Evolutionary conservation across 1,140 invertebrate species (phyloP).

Genomic region (Eulimnadia texana): DNA sequence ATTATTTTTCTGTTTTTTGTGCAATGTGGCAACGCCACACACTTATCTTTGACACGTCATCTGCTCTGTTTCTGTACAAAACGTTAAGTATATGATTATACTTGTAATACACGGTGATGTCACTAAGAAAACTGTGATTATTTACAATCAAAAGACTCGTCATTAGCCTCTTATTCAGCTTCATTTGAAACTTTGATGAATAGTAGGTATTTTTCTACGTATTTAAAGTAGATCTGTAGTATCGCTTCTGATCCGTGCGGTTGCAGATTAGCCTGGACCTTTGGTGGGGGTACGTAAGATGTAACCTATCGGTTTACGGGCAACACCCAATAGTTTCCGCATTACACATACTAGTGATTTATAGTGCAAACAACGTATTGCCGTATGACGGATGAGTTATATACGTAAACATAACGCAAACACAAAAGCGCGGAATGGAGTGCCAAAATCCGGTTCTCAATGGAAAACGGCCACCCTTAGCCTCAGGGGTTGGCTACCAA

Average conservation of each 20-base stretch:
- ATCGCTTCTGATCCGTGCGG: too few relatives aligned
- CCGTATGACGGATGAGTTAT: neutral
- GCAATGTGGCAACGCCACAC: neutral
- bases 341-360: neutral
- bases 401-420: neutral
- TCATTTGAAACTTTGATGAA: neutral
- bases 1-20: neutral
- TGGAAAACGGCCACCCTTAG: too few relatives aligned
- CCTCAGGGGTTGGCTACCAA: too few relatives aligned
- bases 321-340: neutral
- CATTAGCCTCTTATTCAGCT: neutral
- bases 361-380: neutral
- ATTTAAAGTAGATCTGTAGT: too few relatives aligned
- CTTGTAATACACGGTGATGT: neutral
- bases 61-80: too few relatives aligned
- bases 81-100: neutral
- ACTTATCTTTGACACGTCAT: neutral
- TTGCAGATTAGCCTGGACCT: too few relatives aligned
- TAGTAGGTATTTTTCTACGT: too few relatives aligned
- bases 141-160: neutral
- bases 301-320: too few relatives aligned
- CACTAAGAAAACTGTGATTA: neutral
- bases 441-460: neutral
- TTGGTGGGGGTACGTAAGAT: too few relatives aligned
- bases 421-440: neutral